phyloP scores from a whole-genome alignment of 2,797 vertebrate genomes.

The Peromyscus attwateri region DNA sequence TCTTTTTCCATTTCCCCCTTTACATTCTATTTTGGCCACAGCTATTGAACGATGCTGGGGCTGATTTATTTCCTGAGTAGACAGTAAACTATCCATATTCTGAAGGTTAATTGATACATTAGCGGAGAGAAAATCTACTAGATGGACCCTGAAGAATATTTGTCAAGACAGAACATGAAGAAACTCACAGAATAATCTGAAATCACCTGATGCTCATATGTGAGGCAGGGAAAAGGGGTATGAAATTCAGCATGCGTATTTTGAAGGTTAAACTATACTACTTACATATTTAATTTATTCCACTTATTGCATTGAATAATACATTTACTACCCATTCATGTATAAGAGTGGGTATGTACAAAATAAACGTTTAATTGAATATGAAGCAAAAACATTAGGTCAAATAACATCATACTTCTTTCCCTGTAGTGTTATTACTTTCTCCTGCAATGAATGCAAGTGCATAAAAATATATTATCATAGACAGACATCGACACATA shows the following conservation, averaged over 20 bases:
- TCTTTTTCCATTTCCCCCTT: slow-evolving; percentile 50
- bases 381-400: not conserved
- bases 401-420: not conserved
- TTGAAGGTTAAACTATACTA: not conserved
- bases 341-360: accelerated
- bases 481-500: not conserved
- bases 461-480: not conserved
- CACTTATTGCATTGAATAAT: not conserved
- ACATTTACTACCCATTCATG: not conserved
- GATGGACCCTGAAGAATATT: not conserved
- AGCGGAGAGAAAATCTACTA: slow-evolving; percentile 59
- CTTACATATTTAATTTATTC: not conserved
- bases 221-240: not conserved
- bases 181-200: not conserved
- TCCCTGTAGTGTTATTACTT: not conserved
- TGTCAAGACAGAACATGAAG: not conserved
- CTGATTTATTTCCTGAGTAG: slow-evolving; percentile 71
- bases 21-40: slow-evolving; percentile 15
- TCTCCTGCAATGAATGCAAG: not conserved
- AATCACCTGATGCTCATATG: not conserved
- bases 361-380: not conserved
- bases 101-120: slow-evolving; percentile 74
- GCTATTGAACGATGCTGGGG: slow-evolving; percentile 48
- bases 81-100: slow-evolving; percentile 55
- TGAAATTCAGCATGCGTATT: not conserved